These are phyloP conservation scores for Antechinus flavipes DNA, from an alignment of 2,113 vertebrate genomes.

Conservation along the genomic window DNA sequence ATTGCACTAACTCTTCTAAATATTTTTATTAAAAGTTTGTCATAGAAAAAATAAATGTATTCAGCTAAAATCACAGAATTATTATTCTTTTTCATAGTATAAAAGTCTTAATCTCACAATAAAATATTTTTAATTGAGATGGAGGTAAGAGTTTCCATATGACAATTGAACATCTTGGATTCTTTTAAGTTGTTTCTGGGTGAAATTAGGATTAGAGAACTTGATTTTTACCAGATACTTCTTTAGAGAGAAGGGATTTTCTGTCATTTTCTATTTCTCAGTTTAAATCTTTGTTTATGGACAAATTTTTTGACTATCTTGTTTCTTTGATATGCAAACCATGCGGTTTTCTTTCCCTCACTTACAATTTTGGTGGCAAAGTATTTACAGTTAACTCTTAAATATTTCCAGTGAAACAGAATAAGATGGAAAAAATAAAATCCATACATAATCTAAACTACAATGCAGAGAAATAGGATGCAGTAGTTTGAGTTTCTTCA, in stretches of 20 bases:
- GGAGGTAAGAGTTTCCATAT: constrained; percentile 5
- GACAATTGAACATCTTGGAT: constrained; percentile 26
- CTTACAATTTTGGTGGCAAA: constrained; percentile 34
- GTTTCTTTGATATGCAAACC: constrained; percentile 30
- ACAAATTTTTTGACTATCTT: constrained; percentile 7
- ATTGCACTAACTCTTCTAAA: neutral
- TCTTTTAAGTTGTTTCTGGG: constrained; percentile 31
- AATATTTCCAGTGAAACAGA: constrained; percentile 33
- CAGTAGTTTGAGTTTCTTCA: constrained; percentile 31
- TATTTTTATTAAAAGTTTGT: constrained; percentile 44
- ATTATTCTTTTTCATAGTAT: constrained; percentile 30
- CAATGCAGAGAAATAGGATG: neutral
- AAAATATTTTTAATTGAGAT: constrained; percentile 46
- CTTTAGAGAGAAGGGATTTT: constrained; percentile 30
- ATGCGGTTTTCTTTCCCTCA: constrained; percentile 25
- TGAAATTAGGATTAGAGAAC: constrained; percentile 9
- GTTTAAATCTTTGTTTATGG: neutral
- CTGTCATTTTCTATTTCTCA: constrained; percentile 30
- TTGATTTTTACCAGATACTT: neutral
- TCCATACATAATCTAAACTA: constrained; percentile 15
- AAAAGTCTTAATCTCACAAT: neutral
- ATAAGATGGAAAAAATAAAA: constrained; percentile 31
- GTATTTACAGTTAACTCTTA: neutral
- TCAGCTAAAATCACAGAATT: constrained; percentile 37
- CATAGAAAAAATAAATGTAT: constrained; percentile 16